Conservation (phyloP, 1,140 invertebrate genomes). For the Pogonus chalceus region DNA sequence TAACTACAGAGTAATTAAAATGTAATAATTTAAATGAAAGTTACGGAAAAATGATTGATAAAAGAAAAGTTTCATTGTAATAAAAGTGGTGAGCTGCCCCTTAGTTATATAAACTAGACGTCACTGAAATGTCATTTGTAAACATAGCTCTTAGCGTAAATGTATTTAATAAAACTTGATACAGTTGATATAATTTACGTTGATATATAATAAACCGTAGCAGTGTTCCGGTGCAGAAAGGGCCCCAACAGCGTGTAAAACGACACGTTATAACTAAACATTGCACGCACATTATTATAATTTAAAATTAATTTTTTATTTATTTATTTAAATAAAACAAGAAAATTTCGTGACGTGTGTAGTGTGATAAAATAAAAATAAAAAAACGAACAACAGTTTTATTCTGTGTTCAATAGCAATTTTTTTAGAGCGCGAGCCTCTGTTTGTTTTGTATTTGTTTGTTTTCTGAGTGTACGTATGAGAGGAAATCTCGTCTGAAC, state of each 20-base stretch:
- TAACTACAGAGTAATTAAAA: too few species aligned
- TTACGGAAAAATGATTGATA: too few species aligned
- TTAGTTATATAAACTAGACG: slow-evolving; percentile 1
- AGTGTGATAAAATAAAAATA: too few species aligned
- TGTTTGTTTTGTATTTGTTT: background rate
- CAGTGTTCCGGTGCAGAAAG: background rate
- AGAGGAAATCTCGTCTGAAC: background rate
- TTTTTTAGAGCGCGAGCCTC: background rate
- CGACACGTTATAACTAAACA: background rate
- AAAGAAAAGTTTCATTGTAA: too few species aligned
- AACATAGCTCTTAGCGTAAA: slow-evolving; percentile 3
- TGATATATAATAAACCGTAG: background rate
- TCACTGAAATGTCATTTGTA: slow-evolving; percentile 4
- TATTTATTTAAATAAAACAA: background rate
- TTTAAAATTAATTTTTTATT: background rate
- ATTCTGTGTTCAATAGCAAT: too few species aligned
- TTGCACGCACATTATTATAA: too few species aligned
- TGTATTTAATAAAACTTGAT: slow-evolving; percentile 8
- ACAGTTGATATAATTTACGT: slow-evolving; percentile 4
- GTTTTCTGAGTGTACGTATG: background rate
- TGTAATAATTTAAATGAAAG: too few species aligned
- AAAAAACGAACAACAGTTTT: too few species aligned
- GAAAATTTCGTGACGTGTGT: too few species aligned
- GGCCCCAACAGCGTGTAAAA: background rate
- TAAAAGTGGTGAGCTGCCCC: background rate